A percentile compares a stretch with the other conserved stretches of the same genome.
Evolutionary conservation across 1,140 invertebrate genomes (phyloP).

Genomic region (Drosophila pachea): DNA sequence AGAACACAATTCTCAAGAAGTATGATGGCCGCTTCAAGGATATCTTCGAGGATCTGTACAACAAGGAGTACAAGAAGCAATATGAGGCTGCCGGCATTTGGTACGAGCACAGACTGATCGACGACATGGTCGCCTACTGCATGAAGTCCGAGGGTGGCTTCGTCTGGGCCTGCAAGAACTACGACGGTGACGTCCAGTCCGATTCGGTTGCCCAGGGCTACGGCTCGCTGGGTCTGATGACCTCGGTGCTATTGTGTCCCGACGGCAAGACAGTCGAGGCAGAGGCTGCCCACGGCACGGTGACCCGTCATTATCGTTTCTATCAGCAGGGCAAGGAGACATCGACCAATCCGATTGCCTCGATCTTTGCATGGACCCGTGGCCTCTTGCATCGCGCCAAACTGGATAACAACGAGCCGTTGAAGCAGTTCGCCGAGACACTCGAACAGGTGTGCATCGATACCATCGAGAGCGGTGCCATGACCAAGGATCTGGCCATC

Average conservation of each 20-base stretch:
- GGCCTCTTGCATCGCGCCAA: slow-evolving; percentile 95
- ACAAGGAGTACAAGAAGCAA: slow-evolving; percentile 90
- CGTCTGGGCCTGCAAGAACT: slow-evolving; percentile 99
- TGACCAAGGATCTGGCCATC: slow-evolving; percentile 99
- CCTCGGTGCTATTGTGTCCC: slow-evolving; percentile 95
- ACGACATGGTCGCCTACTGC: slow-evolving; percentile 99
- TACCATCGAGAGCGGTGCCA: slow-evolving; percentile 95
- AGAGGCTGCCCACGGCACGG: slow-evolving; percentile 98
- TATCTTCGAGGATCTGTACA: slow-evolving; percentile 98
- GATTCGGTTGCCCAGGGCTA: slow-evolving; percentile 98
- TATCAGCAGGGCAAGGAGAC: slow-evolving; percentile 98
- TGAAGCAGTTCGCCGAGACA: slow-evolving; percentile 88
- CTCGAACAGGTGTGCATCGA: slow-evolving; percentile 95
- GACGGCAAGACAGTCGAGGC: slow-evolving; percentile 98
- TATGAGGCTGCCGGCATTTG: slow-evolving; percentile 93
- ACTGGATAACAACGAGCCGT: slow-evolving; percentile 89
- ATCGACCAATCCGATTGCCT: slow-evolving; percentile 98
- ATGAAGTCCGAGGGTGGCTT: slow-evolving; percentile 99
- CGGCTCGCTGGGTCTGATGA: slow-evolving; percentile 96
- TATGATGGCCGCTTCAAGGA: slow-evolving; percentile 99
- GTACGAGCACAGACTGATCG: slow-evolving; percentile 99
- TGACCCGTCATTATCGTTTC: slow-evolving; percentile 95
- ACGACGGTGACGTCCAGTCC: slow-evolving; percentile 99
- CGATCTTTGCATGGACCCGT: slow-evolving; percentile 98
- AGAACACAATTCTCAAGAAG: slow-evolving; percentile 99